A percentile compares a stretch with the other conserved stretches of the same genome.
Conservation (phyloP, 1,140 invertebrate genomes). For the Odontomachus brunneus region DNA sequence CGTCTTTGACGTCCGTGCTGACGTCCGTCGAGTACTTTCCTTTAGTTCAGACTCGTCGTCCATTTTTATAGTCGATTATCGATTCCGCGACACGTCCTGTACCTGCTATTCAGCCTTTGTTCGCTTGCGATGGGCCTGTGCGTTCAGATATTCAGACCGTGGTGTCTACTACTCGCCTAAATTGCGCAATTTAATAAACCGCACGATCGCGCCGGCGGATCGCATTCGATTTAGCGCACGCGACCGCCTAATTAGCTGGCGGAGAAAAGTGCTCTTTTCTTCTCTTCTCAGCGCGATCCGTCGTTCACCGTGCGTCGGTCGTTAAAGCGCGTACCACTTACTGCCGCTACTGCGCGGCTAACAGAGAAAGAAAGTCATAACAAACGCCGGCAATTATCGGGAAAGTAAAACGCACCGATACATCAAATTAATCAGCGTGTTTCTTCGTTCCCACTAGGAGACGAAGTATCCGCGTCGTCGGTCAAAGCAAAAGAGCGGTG, state of each 20-base stretch:
- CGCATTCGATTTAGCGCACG: conserved; percentile 12
- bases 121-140: background rate
- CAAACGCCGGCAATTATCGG: conserved; percentile 63
- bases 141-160: background rate
- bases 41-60: background rate
- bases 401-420: conserved; percentile 51
- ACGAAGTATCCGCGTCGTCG: too few species aligned
- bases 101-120: background rate
- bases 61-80: conserved; percentile 47
- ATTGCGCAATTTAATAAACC: conserved; percentile 36
- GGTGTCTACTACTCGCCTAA: background rate
- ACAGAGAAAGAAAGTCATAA: conserved; percentile 72
- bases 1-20: conserved; percentile 55
- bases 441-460: background rate
- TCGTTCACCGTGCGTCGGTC: too few species aligned
- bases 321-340: conserved; percentile 36
- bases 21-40: conserved; percentile 43
- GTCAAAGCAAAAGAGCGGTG: too few species aligned
- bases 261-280: conserved; percentile 39
- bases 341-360: conserved; percentile 48
- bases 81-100: background rate
- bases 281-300: too few species aligned
- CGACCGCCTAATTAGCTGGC: background rate
- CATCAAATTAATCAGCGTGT: conserved; percentile 51
- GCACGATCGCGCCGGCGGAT: background rate